Evolutionary conservation across 1,140 invertebrate genomes (phyloP).

Genomic region (Palaemon carinicauda): DNA sequence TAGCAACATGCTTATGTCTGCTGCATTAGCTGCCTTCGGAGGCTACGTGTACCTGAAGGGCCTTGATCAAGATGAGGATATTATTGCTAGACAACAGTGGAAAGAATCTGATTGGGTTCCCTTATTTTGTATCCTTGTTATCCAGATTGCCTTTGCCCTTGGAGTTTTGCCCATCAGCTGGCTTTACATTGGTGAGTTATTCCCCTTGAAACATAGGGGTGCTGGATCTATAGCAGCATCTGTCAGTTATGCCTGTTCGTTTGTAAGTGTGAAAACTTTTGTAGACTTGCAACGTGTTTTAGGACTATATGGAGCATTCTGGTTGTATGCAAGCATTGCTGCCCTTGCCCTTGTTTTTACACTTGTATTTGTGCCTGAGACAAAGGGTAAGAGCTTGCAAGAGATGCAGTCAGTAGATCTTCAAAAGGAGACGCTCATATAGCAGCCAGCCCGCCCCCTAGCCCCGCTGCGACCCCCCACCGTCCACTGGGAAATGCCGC

Average conservation of each 20-base stretch:
- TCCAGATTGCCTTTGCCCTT: conserved; percentile 83
- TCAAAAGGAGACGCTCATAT: conserved; percentile 58
- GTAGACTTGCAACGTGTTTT: conserved; percentile 79
- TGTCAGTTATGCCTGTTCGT: conserved; percentile 87
- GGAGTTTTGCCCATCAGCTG: conserved; percentile 91
- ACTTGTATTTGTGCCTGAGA: conserved; percentile 87
- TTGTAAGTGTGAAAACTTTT: conserved; percentile 88
- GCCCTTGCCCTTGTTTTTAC: conserved; percentile 84
- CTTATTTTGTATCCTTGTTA: conserved; percentile 79
- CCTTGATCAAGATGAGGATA: conserved; percentile 54
- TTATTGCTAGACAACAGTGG: conserved; percentile 57
- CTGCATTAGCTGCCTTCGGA: conserved; percentile 80
- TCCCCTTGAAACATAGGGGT: conserved; percentile 84
- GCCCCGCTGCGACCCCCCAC: conserved; percentile 59
- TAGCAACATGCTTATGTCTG: conserved; percentile 82
- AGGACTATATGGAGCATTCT: conserved; percentile 84
- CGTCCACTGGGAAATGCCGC: conserved; percentile 59
- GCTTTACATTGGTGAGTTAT: conserved; percentile 86
- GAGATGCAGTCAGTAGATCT: conserved; percentile 74
- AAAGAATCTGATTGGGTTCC: conserved; percentile 76
- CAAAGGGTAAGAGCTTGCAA: conserved; percentile 85
- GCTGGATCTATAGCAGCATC: conserved; percentile 83
- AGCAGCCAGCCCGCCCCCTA: conserved; percentile 59
- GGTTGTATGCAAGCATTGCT: conserved; percentile 85
- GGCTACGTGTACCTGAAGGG: conserved; percentile 75